Percentiles rank a stretch among this genome's conserved stretches.
phyloP scores from a whole-genome alignment of 1,140 invertebrate species.

The Drosophila nigrodunni region DNA sequence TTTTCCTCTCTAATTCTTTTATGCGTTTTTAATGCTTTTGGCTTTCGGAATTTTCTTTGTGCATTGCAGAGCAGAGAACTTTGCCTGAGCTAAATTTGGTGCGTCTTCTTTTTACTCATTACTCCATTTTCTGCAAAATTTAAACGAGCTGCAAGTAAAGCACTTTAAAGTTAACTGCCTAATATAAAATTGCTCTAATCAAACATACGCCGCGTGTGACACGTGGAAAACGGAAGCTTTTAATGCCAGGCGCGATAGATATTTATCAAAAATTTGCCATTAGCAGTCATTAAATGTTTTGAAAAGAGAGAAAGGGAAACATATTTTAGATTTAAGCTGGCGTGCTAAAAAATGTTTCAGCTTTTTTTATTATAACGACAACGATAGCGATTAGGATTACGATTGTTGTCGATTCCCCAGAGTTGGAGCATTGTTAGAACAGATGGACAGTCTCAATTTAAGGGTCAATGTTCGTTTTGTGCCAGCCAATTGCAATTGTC shows the following conservation, averaged over 20 bases:
- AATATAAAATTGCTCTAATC: conserved; percentile 59
- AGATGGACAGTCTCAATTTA: not conserved
- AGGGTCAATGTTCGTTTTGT: conserved; percentile 55
- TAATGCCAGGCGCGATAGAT: conserved; percentile 25
- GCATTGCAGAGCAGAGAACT: conserved; percentile 55
- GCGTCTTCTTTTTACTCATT: not conserved
- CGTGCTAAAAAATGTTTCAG: not conserved
- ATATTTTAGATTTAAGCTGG: conserved; percentile 13
- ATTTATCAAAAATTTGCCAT: conserved; percentile 19
- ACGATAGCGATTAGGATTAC: conserved; percentile 9
- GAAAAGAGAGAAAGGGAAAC: not conserved
- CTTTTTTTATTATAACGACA: conserved; percentile 2
- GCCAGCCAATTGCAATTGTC: conserved; percentile 58
- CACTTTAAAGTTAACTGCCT: conserved; percentile 42
- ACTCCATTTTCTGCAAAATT: not conserved
- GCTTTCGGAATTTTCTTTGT: conserved; percentile 61
- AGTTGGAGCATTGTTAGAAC: conserved; percentile 10
- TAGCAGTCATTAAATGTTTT: conserved; percentile 27
- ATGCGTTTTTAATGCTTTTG: conserved; percentile 29
- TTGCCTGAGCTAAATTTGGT: conserved; percentile 39
- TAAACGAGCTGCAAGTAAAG: conserved; percentile 44
- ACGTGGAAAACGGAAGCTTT: conserved; percentile 42
- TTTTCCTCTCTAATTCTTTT: conserved; percentile 1
- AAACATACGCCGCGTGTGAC: conserved; percentile 66
- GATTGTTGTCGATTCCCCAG: conserved; percentile 10